Base-by-base conservation (phyloP, 1,140 invertebrate species). In the Aphidius gifuensis region DNA sequence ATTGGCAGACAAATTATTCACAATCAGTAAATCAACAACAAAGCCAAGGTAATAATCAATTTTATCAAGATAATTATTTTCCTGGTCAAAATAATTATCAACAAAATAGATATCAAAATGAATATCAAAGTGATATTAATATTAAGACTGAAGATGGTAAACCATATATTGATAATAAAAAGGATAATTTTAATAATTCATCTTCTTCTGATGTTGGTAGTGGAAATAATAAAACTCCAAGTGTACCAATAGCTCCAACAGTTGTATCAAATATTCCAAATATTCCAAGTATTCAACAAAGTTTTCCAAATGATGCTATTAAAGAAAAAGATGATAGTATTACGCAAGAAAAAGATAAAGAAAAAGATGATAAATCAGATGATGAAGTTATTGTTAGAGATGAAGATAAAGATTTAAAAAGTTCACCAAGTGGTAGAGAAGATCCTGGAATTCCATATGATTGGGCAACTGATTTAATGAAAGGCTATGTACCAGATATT, bases 391-490 rank as follows among this genome's bases (percentile, higher is more conserved):
- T 74, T 11, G 66, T 69, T 5, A 78, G 81, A 60, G 81, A 83
- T 42, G 77, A 80, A 48, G 78, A 78, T 44, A 83, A 76, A 54
- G 75, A 72, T 80, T 82, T 70, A 72, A 85, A 82, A 74, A 83
- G 65, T 61, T 77, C 81, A 59, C 78, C 81, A 23, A 74, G 80
- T 62, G 74, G 74, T 0, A 89, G 88, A 74, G 87, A 89, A 71
- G 88, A 90, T 70, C 87, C 90, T 72, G 89, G 90, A 66, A 89
- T 92, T 71, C 90, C 90, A 6, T 92, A 92, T 69, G 90, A 92
- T 70, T 93, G 91, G 91, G 93, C 94, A 1, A 84, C 90, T 5
- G 90, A 93, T 60, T 74, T 96, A 16, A 85, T 98, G 74, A 92
- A 93, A 77, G 88, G 90, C 66, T 98, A 98, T 76, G 80, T 90